Base-by-base conservation (phyloP, 2,113 vertebrate species). In the Grus americana region DNA sequence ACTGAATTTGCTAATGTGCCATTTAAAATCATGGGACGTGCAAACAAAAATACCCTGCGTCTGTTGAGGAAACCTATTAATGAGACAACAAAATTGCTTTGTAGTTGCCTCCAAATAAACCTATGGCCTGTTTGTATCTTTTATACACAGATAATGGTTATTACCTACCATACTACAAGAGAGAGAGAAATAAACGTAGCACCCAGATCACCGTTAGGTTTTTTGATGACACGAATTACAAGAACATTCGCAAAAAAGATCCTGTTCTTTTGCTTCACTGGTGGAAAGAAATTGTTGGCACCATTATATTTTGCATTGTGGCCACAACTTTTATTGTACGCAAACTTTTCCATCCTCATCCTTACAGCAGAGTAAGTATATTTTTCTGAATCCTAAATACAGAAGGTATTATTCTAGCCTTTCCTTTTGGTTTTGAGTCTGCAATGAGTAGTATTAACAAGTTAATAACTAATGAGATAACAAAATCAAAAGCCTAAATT, bases 281-380 rank as follows among this genome's bases (percentile, higher is more conserved):
- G 99, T 99, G 99, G 99, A 99, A 99, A n/a, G 99, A 99, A 96
- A 99, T 99, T 61, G 97, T 99, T 44, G 98, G 98, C 59, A 99
- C 99, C 59, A 99, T 99, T 73, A 9, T 99, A n/a, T 99, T 99
- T 79, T 99, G 99, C 93, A 99, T 99, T 20, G 95, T 98, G 19
- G 98, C 99, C 74, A 99, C 99, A 50, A 99, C 99, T 21, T 99
- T 99, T 49, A 98, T 99, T 1, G 99, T 99, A 27, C 99, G 99
- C 98, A 99, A 98, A 94, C 99, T 99, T 93, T 99, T 99, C 98
- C 99, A 99, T 79, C 99, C 99, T 5, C 97, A 98, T 17, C 97
- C 98, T 68, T 97, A 96, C 96, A 97, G 32, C 96, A 98, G 98
- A 98, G 99, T 98, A 97, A 98, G 97, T 80, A 3, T 12, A 34